Conservation (phyloP, 1,140 invertebrate species). For the Neoseiulus cucumeris region DNA sequence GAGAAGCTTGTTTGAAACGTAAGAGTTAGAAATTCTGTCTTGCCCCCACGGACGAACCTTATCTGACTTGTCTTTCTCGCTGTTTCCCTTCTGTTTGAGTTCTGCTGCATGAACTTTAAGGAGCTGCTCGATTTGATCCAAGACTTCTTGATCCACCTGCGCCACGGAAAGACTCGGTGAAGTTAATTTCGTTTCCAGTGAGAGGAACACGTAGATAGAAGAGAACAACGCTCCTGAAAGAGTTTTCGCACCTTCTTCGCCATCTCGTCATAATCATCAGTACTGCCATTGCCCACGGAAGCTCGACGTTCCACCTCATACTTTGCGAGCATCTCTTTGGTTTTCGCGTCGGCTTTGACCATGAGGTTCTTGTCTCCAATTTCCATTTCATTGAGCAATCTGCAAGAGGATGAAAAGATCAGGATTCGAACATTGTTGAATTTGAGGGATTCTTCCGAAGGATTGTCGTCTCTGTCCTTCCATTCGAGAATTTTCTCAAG, state of each 20-base stretch:
- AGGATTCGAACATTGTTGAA: too few relatives aligned
- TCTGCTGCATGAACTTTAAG: conserved; percentile 21
- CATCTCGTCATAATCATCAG: not conserved
- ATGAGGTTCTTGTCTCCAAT: conserved; percentile 81
- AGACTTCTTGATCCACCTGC: conserved; percentile 15
- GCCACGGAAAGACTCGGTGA: not conserved
- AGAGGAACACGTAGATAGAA: not conserved
- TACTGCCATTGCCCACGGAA: conserved; percentile 21
- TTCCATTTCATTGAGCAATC: conserved; percentile 77
- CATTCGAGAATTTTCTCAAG: too few relatives aligned
- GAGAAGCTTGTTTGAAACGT: not conserved
- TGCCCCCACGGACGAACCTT: too few relatives aligned
- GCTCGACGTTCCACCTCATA: conserved; percentile 43
- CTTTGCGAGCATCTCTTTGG: conserved; percentile 74
- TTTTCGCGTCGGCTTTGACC: conserved; percentile 95
- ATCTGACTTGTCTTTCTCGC: conserved; percentile 12
- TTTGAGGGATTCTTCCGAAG: too few relatives aligned
- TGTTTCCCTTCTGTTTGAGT: conserved; percentile 11
- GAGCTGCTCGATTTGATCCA: conserved; percentile 17
- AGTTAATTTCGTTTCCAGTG: not conserved
- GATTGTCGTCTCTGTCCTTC: too few relatives aligned
- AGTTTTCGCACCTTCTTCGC: not conserved
- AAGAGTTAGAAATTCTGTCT: too few relatives aligned
- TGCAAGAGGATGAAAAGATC: not conserved
- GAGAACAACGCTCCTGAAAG: too few relatives aligned